phyloP scores from a whole-genome alignment of 2,797 vertebrate genomes.

The Poecilia gillii region DNA sequence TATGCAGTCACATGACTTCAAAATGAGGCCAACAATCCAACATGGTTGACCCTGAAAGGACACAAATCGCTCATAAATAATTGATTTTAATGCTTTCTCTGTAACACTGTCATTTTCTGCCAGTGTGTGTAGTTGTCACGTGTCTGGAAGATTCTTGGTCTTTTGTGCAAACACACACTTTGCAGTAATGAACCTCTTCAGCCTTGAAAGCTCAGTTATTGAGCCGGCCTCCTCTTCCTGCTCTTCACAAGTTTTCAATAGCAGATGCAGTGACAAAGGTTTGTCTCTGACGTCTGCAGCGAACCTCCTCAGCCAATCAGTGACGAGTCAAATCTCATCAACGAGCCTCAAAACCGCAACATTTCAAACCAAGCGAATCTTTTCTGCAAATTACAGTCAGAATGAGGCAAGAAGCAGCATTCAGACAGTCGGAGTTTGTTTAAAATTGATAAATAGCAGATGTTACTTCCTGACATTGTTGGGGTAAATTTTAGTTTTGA shows the following conservation, averaged over 20 bases:
- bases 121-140: constrained; percentile 14
- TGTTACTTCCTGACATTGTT: neutral
- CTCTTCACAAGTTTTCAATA: constrained; percentile 46
- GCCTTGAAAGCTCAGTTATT: constrained; percentile 57
- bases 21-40: constrained; percentile 19
- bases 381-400: neutral
- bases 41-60: neutral
- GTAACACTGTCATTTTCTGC: constrained; percentile 3
- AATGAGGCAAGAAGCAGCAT: neutral
- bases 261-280: constrained; percentile 40
- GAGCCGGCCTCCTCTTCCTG: constrained; percentile 57
- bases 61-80: constrained; percentile 28
- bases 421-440: neutral
- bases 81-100: constrained; percentile 7
- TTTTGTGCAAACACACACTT: constrained; percentile 11
- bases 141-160: constrained; percentile 15
- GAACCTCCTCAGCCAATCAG: constrained; percentile 24
- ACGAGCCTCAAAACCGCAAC: constrained; percentile 12
- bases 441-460: neutral
- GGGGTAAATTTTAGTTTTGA: neutral
- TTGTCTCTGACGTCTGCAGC: constrained; percentile 61
- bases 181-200: constrained; percentile 46
- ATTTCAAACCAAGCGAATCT: neutral
- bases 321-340: constrained; percentile 31
- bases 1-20: constrained; percentile 19